Conservation (phyloP, 1,140 invertebrate species). For the Zophobas atratus region DNA sequence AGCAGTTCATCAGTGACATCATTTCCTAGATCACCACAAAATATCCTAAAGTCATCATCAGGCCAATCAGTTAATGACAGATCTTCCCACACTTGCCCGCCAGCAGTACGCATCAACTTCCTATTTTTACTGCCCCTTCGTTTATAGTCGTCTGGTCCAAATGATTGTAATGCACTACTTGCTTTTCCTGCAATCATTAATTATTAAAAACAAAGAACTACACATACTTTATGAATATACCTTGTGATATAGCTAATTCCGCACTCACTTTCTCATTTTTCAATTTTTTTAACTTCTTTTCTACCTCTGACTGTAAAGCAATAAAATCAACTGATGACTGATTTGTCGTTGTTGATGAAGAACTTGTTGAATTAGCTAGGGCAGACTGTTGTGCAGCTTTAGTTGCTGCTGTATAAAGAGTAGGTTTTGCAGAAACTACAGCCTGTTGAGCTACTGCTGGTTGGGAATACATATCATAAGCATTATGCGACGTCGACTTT, state of each 20-base stretch:
- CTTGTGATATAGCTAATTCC: constrained; percentile 74
- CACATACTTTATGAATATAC: constrained; percentile 33
- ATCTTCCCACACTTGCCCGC: constrained; percentile 96
- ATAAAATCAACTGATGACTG: constrained; percentile 73
- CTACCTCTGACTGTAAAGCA: constrained; percentile 76
- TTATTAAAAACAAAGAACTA: too few relatives aligned
- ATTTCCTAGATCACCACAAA: constrained; percentile 99
- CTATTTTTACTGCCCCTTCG: constrained; percentile 77
- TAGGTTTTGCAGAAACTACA: constrained; percentile 76
- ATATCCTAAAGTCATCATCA: constrained; percentile 95
- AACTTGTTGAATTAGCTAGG: constrained; percentile 65
- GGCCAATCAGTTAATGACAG: constrained; percentile 92
- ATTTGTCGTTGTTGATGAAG: constrained; percentile 67
- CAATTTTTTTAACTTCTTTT: constrained; percentile 76
- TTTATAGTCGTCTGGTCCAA: constrained; percentile 67
- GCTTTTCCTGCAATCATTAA: constrained; percentile 70
- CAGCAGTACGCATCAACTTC: constrained; percentile 89
- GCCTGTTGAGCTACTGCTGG: constrained; percentile 72
- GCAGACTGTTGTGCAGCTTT: constrained; percentile 63
- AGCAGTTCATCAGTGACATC: constrained; percentile 98
- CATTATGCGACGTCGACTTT: constrained; percentile 51
- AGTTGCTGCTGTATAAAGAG: constrained; percentile 71
- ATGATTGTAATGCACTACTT: constrained; percentile 71
- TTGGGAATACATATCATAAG: constrained; percentile 56
- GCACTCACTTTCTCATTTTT: constrained; percentile 78